Conservation (phyloP, 2,888 invertebrate genomes). For the Tryphoninae sp. region DNA sequence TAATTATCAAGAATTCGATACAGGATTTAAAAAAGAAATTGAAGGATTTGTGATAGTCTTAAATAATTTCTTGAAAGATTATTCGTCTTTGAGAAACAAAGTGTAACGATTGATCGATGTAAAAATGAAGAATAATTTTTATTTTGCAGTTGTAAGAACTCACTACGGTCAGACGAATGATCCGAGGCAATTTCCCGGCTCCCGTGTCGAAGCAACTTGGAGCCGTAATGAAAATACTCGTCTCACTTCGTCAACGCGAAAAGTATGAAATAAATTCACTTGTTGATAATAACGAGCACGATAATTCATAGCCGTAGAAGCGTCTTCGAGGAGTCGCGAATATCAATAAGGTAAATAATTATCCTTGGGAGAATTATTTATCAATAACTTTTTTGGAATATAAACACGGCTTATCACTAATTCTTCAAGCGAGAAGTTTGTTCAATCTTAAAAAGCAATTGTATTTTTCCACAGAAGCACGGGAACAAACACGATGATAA, state of each 20-base stretch:
- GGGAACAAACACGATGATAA: background rate
- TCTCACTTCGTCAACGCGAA: constrained; percentile 20
- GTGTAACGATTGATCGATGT: too few species aligned
- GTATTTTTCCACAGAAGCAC: background rate
- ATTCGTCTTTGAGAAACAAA: background rate
- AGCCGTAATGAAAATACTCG: constrained; percentile 14
- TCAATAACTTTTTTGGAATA: background rate
- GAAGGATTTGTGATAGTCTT: background rate
- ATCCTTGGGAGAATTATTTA: background rate
- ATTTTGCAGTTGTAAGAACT: constrained; percentile 65
- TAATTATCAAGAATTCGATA: background rate
- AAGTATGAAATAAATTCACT: constrained; percentile 12
- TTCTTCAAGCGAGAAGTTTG: background rate
- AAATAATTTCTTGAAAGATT: background rate
- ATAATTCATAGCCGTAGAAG: constrained; percentile 48
- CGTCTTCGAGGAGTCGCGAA: background rate
- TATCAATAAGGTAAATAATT: background rate
- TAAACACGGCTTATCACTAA: background rate
- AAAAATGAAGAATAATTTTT: background rate
- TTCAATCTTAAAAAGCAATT: background rate
- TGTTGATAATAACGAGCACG: constrained; percentile 5
- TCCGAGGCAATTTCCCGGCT: constrained; percentile 70
- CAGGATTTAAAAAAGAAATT: background rate
- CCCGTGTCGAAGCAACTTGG: constrained; percentile 43
- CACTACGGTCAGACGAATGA: constrained; percentile 73